phyloP scores from a whole-genome alignment of 1,140 invertebrate genomes.

The Brachystomella parvula region DNA sequence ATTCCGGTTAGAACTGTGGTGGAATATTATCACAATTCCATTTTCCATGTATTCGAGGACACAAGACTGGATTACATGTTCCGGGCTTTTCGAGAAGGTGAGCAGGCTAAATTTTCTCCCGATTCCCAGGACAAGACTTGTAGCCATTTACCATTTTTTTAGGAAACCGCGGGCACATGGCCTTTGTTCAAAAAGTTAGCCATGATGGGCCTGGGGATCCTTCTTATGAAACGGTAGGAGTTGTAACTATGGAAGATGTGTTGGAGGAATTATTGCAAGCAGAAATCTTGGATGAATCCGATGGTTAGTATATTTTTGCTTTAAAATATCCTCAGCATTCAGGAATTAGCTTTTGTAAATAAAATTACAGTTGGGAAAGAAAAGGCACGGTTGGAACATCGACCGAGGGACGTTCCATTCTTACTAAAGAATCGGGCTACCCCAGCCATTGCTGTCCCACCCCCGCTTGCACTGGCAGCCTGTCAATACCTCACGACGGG shows the following conservation, averaged over 20 bases:
- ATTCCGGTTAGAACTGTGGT: slow-evolving; percentile 54
- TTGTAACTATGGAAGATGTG: slow-evolving; percentile 49
- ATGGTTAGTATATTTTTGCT: slow-evolving; percentile 17
- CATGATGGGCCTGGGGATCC: slow-evolving; percentile 46
- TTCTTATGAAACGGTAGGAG: slow-evolving; percentile 46
- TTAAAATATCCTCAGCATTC: not conserved
- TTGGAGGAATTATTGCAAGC: slow-evolving; percentile 49
- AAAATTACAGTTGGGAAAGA: slow-evolving; percentile 31
- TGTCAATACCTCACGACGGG: slow-evolving; percentile 25
- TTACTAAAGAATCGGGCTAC: slow-evolving; percentile 2
- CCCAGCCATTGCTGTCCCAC: slow-evolving; percentile 18
- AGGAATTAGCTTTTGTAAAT: not conserved
- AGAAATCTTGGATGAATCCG: slow-evolving; percentile 37
- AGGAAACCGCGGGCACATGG: slow-evolving; percentile 46
- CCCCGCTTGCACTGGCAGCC: slow-evolving; percentile 22
- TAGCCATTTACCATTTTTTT: slow-evolving; percentile 5
- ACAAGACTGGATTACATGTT: slow-evolving; percentile 54
- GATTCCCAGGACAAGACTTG: not conserved
- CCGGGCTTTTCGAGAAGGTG: slow-evolving; percentile 60
- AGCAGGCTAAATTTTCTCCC: not conserved
- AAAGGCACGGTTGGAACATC: not conserved
- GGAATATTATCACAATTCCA: slow-evolving; percentile 56
- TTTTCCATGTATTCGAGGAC: slow-evolving; percentile 55
- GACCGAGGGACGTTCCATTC: slow-evolving; percentile 21
- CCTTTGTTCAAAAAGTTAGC: slow-evolving; percentile 43